phyloP scores from a whole-genome alignment of 2,113 vertebrate genomes.

The Phoxinus phoxinus region DNA sequence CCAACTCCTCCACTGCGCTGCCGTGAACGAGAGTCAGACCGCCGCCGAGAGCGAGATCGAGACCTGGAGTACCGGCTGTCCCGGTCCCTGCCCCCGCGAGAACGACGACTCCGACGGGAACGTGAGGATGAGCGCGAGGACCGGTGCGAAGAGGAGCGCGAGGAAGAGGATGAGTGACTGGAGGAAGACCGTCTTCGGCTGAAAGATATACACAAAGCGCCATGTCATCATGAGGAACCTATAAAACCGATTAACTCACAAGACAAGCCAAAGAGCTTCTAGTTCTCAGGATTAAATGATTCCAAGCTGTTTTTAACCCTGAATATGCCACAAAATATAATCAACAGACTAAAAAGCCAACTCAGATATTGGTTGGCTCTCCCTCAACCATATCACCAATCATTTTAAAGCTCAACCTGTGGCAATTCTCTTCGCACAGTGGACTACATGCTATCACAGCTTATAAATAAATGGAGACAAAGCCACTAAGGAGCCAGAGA shows the following conservation, averaged over 20 bases:
- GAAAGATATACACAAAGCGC: constrained; percentile 59
- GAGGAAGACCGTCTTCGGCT: constrained; percentile 80
- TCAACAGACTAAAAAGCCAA: not conserved
- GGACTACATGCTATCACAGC: not conserved
- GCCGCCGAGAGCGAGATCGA: constrained; percentile 79
- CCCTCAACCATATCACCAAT: not conserved
- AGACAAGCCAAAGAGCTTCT: not conserved
- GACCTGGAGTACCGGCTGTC: constrained; percentile 75
- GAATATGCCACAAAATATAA: not conserved
- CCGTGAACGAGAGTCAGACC: constrained; percentile 79
- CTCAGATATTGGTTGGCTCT: not conserved
- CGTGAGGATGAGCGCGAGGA: constrained; percentile 84
- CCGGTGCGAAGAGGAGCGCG: constrained; percentile 80
- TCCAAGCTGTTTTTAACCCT: not conserved
- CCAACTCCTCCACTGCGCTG: constrained; percentile 73
- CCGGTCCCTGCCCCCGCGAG: constrained; percentile 75
- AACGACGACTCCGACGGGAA: constrained; percentile 82
- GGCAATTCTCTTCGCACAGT: not conserved
- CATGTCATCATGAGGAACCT: not conserved
- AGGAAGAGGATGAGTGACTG: constrained; percentile 75
- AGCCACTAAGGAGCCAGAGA: constrained; percentile 74
- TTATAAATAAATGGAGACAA: constrained; percentile 62
- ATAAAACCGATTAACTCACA: not conserved
- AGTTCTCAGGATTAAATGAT: not conserved
- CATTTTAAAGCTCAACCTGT: not conserved